Percentiles rank a stretch among this genome's conserved stretches.
These are phyloP conservation scores for Xanthorhoe designata DNA, from an alignment of 2,888 invertebrate genomes.

Conservation along the genomic window DNA sequence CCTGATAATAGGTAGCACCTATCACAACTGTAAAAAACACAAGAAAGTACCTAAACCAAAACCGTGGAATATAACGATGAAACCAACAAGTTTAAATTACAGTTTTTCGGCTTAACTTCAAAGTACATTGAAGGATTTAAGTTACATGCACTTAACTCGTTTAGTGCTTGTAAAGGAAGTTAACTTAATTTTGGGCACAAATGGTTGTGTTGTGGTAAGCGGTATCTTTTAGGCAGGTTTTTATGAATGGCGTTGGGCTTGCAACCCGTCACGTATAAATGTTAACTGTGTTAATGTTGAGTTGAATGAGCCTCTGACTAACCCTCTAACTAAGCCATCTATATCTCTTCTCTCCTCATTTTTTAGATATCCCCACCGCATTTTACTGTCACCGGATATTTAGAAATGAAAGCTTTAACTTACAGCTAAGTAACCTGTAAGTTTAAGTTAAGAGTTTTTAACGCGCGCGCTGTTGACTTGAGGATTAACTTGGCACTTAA, in stretches of 20 bases:
- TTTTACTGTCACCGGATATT: not conserved
- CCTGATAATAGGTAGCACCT: no score
- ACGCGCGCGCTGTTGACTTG: constrained; percentile 38
- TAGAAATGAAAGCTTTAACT: not conserved
- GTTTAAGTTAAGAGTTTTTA: constrained; percentile 40
- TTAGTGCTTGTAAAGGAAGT: constrained; percentile 19
- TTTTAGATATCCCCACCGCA: no score
- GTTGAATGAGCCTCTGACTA: not conserved
- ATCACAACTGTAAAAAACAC: no score
- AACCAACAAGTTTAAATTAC: not conserved
- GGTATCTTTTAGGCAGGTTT: constrained; percentile 5
- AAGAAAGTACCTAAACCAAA: no score
- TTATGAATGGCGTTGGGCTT: not conserved
- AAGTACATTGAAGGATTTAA: constrained; percentile 10
- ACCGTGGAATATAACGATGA: not conserved
- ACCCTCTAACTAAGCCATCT: no score
- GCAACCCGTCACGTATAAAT: no score
- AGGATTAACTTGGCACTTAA: constrained; percentile 41
- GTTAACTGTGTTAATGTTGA: no score
- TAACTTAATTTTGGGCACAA: constrained; percentile 5
- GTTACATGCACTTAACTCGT: constrained; percentile 14
- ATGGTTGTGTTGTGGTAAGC: constrained; percentile 18
- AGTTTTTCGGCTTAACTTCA: constrained; percentile 7
- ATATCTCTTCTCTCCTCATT: no score
- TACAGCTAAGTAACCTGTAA: constrained; percentile 19